Base-by-base conservation (phyloP, 2,113 vertebrate genomes). In the Daphoenositta chrysoptera region DNA sequence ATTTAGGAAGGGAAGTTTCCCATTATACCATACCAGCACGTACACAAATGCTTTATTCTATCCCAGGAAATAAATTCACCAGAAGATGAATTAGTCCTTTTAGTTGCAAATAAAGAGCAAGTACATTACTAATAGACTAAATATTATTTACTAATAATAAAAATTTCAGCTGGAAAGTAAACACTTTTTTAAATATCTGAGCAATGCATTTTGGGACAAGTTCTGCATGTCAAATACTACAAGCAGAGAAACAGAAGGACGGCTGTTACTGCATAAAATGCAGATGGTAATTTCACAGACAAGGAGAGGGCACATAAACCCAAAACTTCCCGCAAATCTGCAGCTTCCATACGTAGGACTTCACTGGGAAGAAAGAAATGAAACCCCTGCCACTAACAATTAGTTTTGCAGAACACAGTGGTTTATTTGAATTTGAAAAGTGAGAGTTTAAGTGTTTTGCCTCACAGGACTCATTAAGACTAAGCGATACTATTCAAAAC, bases 351-450 rank as follows among this genome's bases (percentile, higher is more conserved):
- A 40, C 4, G 2, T 10, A 27, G 21, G 47, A 66, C n/a, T 18
- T 75, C 44, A 50, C 51, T 19, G 54, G 30, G 51, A 94, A 71
- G 40, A 79, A 21, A 90, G 70, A 83, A 82, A 57, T 24, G 1
- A 88, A 90, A 65, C 19, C 64, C 58, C 27, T 24, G 33, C 33
- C 54, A 83, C 50, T 23, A 73, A 80, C 83, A 83, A 79, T 71
- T 71, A 79, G 61, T 53, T 85, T 11, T 63, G 30, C 30, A 91
- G 54, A 83, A 70, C 75, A 90, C 28, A 54, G 70, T 47, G 39
- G 45, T 70, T 93, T 93, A 85, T 93, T 82, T 94, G 48, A 91
- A 95, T 91, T 71, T 94, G 78, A 93, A 96, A 93, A 95, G 90
- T 54, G 35, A 80, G 85, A 91, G 88, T 95, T 91, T 80, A 95